Percentiles rank a stretch among this genome's conserved stretches.
These are phyloP conservation scores for human (Homo sapiens) DNA, from an alignment of 2,113 vertebrate species.

Conservation along the genomic window DNA sequence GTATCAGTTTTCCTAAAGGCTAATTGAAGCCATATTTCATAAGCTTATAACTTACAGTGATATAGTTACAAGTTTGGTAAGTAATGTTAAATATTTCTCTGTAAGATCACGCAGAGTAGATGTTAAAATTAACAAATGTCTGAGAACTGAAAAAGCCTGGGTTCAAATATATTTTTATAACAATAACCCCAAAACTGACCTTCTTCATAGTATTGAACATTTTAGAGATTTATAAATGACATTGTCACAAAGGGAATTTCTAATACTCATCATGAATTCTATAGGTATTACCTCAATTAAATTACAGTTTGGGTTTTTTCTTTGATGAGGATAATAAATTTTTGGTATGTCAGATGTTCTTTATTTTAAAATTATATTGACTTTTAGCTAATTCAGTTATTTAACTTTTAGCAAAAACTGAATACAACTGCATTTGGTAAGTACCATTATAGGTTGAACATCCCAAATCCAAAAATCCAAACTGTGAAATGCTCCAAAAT, in stretches of 20 bases:
- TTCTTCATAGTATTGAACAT: accelerated
- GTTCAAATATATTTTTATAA: conserved; percentile 1
- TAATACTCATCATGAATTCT: neutral
- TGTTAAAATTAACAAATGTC: conserved; percentile 39
- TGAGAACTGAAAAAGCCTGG: neutral
- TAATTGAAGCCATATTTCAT: conserved; percentile 36
- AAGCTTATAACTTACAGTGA: neutral
- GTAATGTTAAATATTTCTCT: conserved; percentile 26
- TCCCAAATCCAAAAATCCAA: neutral
- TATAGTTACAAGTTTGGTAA: neutral
- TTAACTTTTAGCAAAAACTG: neutral
- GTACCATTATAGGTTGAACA: neutral
- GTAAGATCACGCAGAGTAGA: neutral
- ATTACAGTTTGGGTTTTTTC: neutral
- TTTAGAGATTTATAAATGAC: neutral
- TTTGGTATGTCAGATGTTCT: neutral
- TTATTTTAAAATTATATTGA: neutral
- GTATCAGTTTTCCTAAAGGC: conserved; percentile 12
- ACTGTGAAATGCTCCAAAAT: neutral
- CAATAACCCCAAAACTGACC: neutral
- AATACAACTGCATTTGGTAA: neutral
- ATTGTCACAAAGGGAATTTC: conserved; percentile 10
- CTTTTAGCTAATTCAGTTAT: neutral
- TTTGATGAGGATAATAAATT: neutral
- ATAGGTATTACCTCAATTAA: neutral